Evolutionary conservation across 1,140 invertebrate species (phyloP), one percentile per base, ranked within the genome.

Genomic region (Brachionus rubens): DNA sequence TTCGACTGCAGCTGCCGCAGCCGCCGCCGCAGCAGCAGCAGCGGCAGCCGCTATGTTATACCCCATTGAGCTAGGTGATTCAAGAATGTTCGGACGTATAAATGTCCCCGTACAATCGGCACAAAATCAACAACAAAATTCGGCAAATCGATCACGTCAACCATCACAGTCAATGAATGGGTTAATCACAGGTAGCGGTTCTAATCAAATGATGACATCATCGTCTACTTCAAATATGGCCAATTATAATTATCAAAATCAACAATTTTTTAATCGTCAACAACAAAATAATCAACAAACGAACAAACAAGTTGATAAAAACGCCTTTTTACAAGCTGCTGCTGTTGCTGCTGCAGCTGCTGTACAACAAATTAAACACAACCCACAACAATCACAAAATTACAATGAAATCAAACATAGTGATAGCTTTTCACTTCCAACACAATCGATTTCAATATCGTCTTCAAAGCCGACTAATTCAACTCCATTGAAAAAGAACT

Each of bases 1-100:
- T 41, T 43, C 40, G 24, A 65, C 5, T 46, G 3, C 43, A 3
- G 14, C 59, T 10, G 59, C 59, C 12, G 59, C 59, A 3, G 59
- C 59, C 9, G 59, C 59, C 2, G 59, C 59, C 0, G 68, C 68
- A 16, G 68, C 68, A 1, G 68, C 68, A 6, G 68, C 68, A 1
- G 68, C 68, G 24, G 68, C 68, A 4, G 68, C 68, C 6, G 68
- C 68, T n/a, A 72, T 72, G 68, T 46, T 72, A 19, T 72, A 72
- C 41, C 68, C 68, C 1, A 72, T 72, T 48, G 68, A 72, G 24
- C 46, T 72, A 3, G 68, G 68, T 14, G 68, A 72, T 30, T 72
- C 68, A 6, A 33, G 68, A 21, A 72, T 72, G 68, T 72, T 72
- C 26, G 68, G 68, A n/a, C 43, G 68, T 3, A 72, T 72, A 16